Percentiles rank a stretch among this genome's conserved stretches.
phyloP scores from a whole-genome alignment of 2,797 vertebrate genomes.

The Enteromius viviparus region DNA sequence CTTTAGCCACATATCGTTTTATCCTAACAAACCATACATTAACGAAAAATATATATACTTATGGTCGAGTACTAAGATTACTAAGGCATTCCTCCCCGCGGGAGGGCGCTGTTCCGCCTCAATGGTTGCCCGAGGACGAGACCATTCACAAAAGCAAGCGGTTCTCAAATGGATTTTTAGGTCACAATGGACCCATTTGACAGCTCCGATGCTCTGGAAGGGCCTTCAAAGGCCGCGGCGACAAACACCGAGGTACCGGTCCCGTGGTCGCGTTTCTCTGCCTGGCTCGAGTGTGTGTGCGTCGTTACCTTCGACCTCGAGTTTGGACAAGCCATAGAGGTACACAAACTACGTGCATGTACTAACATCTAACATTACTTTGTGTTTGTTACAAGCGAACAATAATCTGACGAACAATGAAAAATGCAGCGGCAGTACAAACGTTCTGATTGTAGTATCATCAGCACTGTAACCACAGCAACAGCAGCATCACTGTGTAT shows the following conservation, averaged over 20 bases:
- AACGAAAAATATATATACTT: no score
- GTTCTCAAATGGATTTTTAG: constrained; percentile 9
- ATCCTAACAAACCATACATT: no score
- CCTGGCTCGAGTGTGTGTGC: constrained; percentile 91
- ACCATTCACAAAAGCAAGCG: constrained; percentile 12
- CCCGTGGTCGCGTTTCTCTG: constrained; percentile 86
- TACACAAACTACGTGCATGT: constrained; percentile 60
- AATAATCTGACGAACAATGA: no score
- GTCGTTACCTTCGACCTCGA: constrained; percentile 96
- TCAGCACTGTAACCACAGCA: not conserved
- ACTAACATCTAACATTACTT: constrained; percentile 24
- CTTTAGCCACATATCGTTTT: no score
- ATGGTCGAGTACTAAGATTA: not conserved
- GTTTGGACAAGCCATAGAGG: constrained; percentile 94
- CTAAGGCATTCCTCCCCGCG: constrained; percentile 22
- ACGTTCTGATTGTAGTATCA: not conserved
- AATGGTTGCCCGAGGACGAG: not conserved
- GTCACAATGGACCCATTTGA: constrained; percentile 72
- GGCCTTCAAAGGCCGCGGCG: constrained; percentile 45
- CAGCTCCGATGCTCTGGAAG: constrained; percentile 56
- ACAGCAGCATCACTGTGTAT: constrained; percentile 5
- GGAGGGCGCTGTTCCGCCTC: constrained; percentile 49
- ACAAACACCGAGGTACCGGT: constrained; percentile 48
- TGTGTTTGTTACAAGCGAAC: not conserved
- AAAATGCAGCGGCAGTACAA: not conserved